Evolutionary conservation across 1,140 invertebrate species (phyloP).

Genomic region (Macrotrachela quadricornifera): DNA sequence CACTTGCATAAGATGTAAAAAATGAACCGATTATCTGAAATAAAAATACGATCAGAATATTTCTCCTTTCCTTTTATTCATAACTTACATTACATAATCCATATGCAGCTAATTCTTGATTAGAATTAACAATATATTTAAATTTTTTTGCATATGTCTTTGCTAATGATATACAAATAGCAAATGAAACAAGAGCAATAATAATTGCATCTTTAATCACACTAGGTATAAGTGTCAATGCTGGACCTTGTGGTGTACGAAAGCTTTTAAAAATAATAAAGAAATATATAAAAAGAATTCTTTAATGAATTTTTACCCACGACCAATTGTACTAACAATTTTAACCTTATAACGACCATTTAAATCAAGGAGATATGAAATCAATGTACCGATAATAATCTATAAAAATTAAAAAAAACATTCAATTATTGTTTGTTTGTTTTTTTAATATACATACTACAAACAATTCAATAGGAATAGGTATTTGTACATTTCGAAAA

Average conservation of each 20-base stretch:
- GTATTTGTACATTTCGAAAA: not conserved
- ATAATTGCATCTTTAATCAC: slow-evolving; percentile 35
- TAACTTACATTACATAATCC: slow-evolving; percentile 39
- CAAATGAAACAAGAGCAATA: slow-evolving; percentile 26
- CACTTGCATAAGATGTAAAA: slow-evolving; percentile 66
- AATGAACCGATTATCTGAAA: slow-evolving; percentile 57
- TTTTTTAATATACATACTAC: not conserved
- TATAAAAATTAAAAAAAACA: not conserved
- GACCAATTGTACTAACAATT: too few relatives aligned
- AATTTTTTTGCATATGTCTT: slow-evolving; percentile 33
- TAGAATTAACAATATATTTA: slow-evolving; percentile 29
- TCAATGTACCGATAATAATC: not conserved
- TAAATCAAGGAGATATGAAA: too few relatives aligned
- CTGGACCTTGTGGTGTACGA: not conserved
- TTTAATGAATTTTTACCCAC: not conserved
- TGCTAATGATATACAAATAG: slow-evolving; percentile 30
- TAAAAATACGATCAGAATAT: slow-evolving; percentile 36
- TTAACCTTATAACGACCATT: too few relatives aligned
- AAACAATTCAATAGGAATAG: not conserved
- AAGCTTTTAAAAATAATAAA: not conserved
- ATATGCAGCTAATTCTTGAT: slow-evolving; percentile 26
- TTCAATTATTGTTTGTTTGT: not conserved
- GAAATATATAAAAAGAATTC: not conserved
- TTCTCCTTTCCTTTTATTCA: slow-evolving; percentile 8
- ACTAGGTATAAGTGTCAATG: not conserved